phyloP scores from a whole-genome alignment of 2,888 invertebrate species.

The Epinotia ramella region DNA sequence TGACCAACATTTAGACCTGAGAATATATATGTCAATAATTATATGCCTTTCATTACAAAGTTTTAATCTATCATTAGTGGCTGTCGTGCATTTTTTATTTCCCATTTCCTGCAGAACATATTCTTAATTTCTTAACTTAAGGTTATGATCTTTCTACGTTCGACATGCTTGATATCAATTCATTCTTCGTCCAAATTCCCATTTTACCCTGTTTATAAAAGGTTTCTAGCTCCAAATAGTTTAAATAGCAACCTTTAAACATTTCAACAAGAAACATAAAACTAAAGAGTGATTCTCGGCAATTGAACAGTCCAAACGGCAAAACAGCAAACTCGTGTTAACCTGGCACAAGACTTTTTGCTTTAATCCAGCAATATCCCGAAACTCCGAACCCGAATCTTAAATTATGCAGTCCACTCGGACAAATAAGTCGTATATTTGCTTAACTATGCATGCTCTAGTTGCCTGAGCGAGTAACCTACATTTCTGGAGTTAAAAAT shows the following conservation, averaged over 20 bases:
- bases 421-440: constrained; percentile 32
- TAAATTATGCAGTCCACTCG: constrained; percentile 33
- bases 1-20: too few relatives aligned
- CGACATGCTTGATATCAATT: too few relatives aligned
- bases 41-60: too few relatives aligned
- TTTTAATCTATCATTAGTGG: too few relatives aligned
- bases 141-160: too few relatives aligned
- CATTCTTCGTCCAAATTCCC: not conserved
- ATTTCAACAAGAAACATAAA: not conserved
- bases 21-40: too few relatives aligned
- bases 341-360: constrained; percentile 1
- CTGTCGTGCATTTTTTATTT: too few relatives aligned
- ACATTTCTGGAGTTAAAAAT: constrained; percentile 27
- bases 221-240: not conserved
- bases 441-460: constrained; percentile 27
- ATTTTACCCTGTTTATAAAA: not conserved
- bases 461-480: constrained; percentile 19
- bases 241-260: not conserved
- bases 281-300: not conserved
- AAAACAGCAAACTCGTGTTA: not conserved
- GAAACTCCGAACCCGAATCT: constrained; percentile 12
- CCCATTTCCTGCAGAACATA: too few relatives aligned
- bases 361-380: not conserved
- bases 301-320: not conserved
- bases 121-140: too few relatives aligned